A percentile compares a stretch with the other conserved stretches of the same genome.
Conservation (phyloP, 2,888 invertebrate species). For the Hypolimnas misippus region DNA sequence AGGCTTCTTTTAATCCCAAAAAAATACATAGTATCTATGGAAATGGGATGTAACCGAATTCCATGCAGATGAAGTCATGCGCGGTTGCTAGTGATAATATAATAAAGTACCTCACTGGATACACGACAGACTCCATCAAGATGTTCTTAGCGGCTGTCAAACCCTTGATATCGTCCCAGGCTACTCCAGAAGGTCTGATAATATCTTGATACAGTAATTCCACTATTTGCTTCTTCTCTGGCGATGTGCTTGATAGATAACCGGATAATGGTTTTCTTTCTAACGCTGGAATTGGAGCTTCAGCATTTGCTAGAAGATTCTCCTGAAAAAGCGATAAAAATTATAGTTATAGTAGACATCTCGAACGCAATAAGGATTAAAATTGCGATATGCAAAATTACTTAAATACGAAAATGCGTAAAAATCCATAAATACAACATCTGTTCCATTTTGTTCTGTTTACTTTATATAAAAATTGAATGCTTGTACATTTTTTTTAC, state of each 20-base stretch:
- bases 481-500: too few species aligned
- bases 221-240: conserved; percentile 87
- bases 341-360: too few species aligned
- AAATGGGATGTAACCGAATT: too few species aligned
- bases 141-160: conserved; percentile 89
- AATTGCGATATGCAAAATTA: too few species aligned
- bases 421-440: too few species aligned
- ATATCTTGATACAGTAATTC: conserved; percentile 86
- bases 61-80: too few species aligned
- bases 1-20: too few species aligned
- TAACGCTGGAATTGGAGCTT: conserved; percentile 50
- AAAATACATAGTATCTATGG: too few species aligned
- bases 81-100: too few species aligned
- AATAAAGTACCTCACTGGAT: conserved; percentile 88
- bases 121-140: conserved; percentile 94
- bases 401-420: too few species aligned
- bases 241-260: conserved; percentile 57
- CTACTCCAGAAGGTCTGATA: conserved; percentile 85
- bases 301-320: conserved; percentile 42
- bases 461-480: too few species aligned
- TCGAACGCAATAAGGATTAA: not conserved
- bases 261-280: conserved; percentile 64
- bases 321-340: conserved; percentile 47
- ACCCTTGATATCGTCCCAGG: conserved; percentile 91
- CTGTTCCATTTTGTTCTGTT: too few species aligned